Percentiles rank a stretch among this genome's conserved stretches.
phyloP scores from a whole-genome alignment of 2,888 invertebrate species.

The Clitarchus hookeri region DNA sequence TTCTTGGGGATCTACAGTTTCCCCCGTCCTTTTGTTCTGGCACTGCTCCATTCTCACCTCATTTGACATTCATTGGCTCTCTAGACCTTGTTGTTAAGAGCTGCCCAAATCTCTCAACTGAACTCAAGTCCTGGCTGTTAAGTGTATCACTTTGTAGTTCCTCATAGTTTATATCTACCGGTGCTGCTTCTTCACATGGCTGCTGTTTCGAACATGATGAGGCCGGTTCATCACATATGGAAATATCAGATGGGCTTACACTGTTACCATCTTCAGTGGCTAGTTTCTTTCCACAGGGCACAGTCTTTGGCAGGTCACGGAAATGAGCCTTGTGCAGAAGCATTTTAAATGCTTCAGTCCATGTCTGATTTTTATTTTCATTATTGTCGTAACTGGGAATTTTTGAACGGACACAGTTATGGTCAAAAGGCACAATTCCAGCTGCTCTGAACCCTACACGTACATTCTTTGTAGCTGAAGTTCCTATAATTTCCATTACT shows the following conservation, averaged over 20 bases:
- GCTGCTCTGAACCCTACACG: constrained; percentile 15
- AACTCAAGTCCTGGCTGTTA: neutral
- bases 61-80: too few relatives aligned
- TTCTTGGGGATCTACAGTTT: too few relatives aligned
- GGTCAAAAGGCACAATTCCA: neutral
- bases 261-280: neutral
- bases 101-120: too few relatives aligned
- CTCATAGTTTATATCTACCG: neutral
- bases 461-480: neutral
- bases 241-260: neutral
- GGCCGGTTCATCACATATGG: neutral
- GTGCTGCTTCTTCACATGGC: neutral
- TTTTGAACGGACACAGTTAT: neutral
- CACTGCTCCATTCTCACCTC: too few relatives aligned
- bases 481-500: neutral
- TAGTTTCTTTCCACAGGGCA: neutral
- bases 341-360: neutral
- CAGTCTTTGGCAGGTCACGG: neutral
- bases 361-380: neutral
- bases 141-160: neutral
- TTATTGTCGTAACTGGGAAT: neutral
- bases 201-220: neutral
- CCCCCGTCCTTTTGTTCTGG: too few relatives aligned
- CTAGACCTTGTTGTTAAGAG: too few relatives aligned
- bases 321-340: constrained; percentile 16